Base-by-base conservation (phyloP, 2,888 invertebrate genomes). In the Chrysolina americana region DNA sequence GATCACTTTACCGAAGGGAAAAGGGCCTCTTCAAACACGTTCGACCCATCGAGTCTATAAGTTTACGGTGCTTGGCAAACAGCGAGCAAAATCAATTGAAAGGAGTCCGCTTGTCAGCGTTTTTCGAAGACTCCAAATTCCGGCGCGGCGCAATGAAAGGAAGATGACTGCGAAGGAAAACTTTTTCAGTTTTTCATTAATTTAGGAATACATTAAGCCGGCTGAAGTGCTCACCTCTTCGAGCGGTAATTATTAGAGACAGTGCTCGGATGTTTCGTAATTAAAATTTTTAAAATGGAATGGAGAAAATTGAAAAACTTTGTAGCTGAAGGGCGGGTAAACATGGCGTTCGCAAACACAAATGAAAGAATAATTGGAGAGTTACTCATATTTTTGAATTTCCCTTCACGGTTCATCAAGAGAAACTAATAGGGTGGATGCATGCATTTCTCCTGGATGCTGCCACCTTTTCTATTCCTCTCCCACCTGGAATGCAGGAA, bases 81-180 rank as follows among this genome's bases (percentile, higher is more conserved):
- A 76, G 50, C 53, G 23, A 65, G 62, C 66, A 21, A 59, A 68
- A 70, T 62, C 69, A 59, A 74, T 72, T 76, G 70, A 72, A 74
- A 76, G 63, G 76, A 76, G 71, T 72, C 74, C 44, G 70, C 64
- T 70, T 64, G 74, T 76, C 74, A 74, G 76, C 76, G 68, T 36
- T 76, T 74, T 76, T 68, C 71, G 68, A 71, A 53, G 64, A 71
- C 41, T 64, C 36, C 44, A n/a, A n/a, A n/a, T n/a, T n/a, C n/a
- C n/a, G n/a, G n/a, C n/a, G n/a, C n/a, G 53, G 63, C 19, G 65
- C 70, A 65, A 70, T 70, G 74, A 74, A 74, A 66, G 74, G 62
- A 41, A 53, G 73, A 73, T 65, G 73, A 73, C 74, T 66, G 41
- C 66, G 69, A 53, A 17, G 63, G 66, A 5, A n/a, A 59, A 59